Percentiles rank a stretch among this genome's conserved stretches.
These are phyloP conservation scores for Aphidius ervi DNA, from an alignment of 1,140 invertebrate genomes.

Conservation along the genomic window DNA sequence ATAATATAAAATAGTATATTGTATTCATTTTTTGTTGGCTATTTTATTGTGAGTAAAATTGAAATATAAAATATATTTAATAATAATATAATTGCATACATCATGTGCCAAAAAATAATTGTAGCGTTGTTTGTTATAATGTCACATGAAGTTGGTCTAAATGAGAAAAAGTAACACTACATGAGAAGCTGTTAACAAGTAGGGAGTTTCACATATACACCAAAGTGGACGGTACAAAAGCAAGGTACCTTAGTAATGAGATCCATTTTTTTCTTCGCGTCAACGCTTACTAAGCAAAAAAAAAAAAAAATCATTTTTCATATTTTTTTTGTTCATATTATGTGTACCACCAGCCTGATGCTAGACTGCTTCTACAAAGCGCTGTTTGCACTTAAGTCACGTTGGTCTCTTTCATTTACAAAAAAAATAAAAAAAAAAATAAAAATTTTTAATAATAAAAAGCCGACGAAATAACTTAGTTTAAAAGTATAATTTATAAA, in stretches of 20 bases:
- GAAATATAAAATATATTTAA: no score
- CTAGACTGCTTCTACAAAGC: no score
- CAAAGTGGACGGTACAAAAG: not conserved
- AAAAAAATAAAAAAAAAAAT: no score
- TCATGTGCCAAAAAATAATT: no score
- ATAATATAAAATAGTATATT: no score
- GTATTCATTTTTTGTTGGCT: no score
- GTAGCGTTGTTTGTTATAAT: no score
- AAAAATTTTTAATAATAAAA: no score
- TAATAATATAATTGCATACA: no score
- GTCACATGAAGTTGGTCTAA: not conserved
- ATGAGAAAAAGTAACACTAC: not conserved
- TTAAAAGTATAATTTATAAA: not conserved
- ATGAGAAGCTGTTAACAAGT: conserved; percentile 3
- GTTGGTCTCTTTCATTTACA: not conserved
- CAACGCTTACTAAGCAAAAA: no score
- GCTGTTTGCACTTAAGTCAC: conserved; percentile 2
- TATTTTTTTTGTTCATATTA: not conserved
- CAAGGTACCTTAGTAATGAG: conserved; percentile 17
- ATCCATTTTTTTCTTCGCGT: conserved; percentile 12
- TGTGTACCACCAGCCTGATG: not conserved
- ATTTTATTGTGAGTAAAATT: no score
- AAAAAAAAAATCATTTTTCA: conserved; percentile 3
- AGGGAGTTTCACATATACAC: conserved; percentile 2
- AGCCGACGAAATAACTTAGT: not conserved